These are phyloP conservation scores for Holcopasites calliopsidis DNA, from an alignment of 1,140 invertebrate species.

Conservation along the genomic window DNA sequence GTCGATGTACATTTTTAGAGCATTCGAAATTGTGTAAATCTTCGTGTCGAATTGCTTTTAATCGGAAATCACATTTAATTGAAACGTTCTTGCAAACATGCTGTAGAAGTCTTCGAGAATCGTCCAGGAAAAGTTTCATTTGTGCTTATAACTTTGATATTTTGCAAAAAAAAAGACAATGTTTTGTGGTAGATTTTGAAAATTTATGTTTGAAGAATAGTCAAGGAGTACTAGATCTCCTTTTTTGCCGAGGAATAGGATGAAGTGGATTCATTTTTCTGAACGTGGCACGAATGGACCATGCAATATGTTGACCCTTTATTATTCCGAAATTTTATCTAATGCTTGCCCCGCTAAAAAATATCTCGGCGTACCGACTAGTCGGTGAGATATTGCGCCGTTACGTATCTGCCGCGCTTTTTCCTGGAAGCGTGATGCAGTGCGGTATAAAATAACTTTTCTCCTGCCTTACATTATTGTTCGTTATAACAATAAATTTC, in stretches of 20 bases:
- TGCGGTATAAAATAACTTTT: constrained; percentile 17
- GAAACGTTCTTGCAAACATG: too few relatives aligned
- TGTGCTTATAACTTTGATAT: too few relatives aligned
- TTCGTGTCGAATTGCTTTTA: too few relatives aligned
- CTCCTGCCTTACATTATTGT: too few relatives aligned
- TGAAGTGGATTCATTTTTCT: not conserved
- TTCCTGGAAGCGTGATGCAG: constrained; percentile 7
- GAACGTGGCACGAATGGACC: not conserved
- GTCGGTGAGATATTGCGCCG: constrained; percentile 26
- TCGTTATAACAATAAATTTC: too few relatives aligned
- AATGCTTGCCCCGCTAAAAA: constrained; percentile 15
- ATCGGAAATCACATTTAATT: too few relatives aligned
- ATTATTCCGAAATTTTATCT: constrained; percentile 14
- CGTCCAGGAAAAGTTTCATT: too few relatives aligned
- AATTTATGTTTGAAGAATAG: too few relatives aligned
- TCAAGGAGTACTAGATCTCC: too few relatives aligned
- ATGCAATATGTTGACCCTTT: not conserved
- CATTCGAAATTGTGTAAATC: not conserved
- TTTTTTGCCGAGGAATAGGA: not conserved
- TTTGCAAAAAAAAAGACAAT: too few relatives aligned
- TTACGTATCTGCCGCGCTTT: constrained; percentile 20
- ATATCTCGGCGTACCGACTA: constrained; percentile 16
- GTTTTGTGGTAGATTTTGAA: too few relatives aligned
- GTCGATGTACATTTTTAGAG: not conserved
- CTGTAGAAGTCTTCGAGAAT: too few relatives aligned